These are phyloP conservation scores for Alitta virens DNA, from an alignment of 2,888 invertebrate species.

Conservation along the genomic window DNA sequence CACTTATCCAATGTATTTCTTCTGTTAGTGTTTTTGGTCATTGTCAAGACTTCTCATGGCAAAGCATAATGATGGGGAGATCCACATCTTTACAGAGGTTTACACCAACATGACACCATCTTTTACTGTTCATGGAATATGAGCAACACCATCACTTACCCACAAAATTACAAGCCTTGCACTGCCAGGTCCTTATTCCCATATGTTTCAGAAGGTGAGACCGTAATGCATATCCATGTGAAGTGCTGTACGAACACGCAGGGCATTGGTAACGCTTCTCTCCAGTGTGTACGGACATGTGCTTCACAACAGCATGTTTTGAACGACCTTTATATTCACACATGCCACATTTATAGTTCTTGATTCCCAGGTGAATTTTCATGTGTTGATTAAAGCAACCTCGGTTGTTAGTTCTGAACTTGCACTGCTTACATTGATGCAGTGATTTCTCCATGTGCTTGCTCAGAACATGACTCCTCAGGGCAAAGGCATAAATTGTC, in stretches of 20 bases:
- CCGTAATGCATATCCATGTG: constrained; percentile 7
- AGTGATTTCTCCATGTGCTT: constrained; percentile 9
- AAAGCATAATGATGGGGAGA: no score
- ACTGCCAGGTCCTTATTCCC: constrained; percentile 23
- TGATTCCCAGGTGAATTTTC: constrained; percentile 12
- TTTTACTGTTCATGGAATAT: no score
- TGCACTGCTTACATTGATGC: constrained; percentile 15
- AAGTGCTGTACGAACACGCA: constrained; percentile 15
- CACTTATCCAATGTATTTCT: no score
- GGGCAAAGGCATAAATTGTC: constrained; percentile 10
- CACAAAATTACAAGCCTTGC: constrained; percentile 15
- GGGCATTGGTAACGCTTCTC: constrained; percentile 22
- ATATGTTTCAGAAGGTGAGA: constrained; percentile 21
- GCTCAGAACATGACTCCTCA: constrained; percentile 7
- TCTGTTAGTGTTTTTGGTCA: no score
- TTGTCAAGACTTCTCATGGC: no score
- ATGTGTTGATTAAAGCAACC: constrained; percentile 13
- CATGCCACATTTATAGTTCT: constrained; percentile 18
- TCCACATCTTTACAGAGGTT: no score
- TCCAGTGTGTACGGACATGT: constrained; percentile 22
- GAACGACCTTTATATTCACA: constrained; percentile 15
- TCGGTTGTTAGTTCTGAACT: constrained; percentile 15
- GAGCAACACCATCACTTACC: no score
- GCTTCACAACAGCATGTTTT: constrained; percentile 19
- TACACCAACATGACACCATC: no score